Percentiles rank a stretch among this genome's conserved stretches.
These are phyloP conservation scores for Icerya purchasi DNA, from an alignment of 2,888 invertebrate genomes.

Conservation along the genomic window DNA sequence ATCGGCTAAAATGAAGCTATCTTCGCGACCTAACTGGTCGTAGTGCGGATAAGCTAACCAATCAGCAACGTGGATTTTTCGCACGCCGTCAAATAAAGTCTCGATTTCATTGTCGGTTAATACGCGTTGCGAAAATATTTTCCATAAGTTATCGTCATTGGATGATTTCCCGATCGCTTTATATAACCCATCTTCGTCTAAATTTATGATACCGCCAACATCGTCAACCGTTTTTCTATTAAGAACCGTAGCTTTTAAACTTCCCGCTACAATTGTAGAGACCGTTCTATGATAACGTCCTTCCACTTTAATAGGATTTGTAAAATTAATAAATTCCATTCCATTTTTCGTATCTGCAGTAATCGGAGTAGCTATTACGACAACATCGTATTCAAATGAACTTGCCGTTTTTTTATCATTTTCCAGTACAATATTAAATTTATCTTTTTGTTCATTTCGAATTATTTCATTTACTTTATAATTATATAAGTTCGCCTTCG, in stretches of 20 bases:
- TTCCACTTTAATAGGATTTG: conserved; percentile 22
- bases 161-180: conserved; percentile 29
- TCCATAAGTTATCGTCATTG: conserved; percentile 27
- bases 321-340: conserved; percentile 29
- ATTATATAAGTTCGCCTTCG: conserved; percentile 26
- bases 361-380: conserved; percentile 35
- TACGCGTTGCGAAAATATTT: conserved; percentile 32
- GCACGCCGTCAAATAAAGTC: conserved; percentile 28
- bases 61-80: conserved; percentile 23
- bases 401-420: not conserved
- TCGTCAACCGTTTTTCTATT: conserved; percentile 21
- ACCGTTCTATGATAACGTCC: conserved; percentile 32
- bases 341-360: conserved; percentile 25
- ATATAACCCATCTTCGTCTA: conserved; percentile 27
- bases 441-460: conserved; percentile 19
- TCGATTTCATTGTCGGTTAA: conserved; percentile 27
- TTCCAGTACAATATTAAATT: conserved; percentile 11
- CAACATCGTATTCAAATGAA: conserved; percentile 29
- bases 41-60: conserved; percentile 38
- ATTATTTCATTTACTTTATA: conserved; percentile 23
- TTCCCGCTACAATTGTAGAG: conserved; percentile 33
- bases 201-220: conserved; percentile 27
- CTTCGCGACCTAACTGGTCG: conserved; percentile 19
- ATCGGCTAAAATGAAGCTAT: conserved; percentile 29
- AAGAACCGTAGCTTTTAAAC: no score